Percentiles rank a stretch among this genome's conserved stretches.
Evolutionary conservation across 2,797 vertebrate genomes (phyloP).

Genomic region (Strix occidentalis): DNA sequence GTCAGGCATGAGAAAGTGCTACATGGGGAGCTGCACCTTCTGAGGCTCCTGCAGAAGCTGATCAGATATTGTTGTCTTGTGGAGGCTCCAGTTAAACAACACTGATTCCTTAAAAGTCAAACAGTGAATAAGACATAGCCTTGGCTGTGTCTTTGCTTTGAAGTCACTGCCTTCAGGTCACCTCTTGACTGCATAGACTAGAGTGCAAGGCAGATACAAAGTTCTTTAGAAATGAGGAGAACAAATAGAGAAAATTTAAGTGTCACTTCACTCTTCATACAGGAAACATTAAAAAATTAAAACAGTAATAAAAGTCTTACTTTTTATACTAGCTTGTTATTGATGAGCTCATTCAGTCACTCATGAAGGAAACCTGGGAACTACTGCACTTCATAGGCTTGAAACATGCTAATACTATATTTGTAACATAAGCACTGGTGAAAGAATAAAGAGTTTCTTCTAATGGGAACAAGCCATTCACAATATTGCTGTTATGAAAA

Average conservation of each 20-base stretch:
- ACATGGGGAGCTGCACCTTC: neutral
- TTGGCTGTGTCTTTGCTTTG: neutral
- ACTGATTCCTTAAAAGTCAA: neutral
- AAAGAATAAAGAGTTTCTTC: neutral
- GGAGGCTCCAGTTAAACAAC: neutral
- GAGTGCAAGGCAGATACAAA: neutral
- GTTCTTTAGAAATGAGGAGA: neutral
- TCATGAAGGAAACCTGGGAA: neutral
- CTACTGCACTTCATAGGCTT: neutral
- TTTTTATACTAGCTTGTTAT: neutral
- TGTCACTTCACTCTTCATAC: neutral
- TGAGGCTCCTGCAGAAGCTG: neutral
- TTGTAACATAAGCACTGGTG: neutral
- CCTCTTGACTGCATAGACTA: neutral
- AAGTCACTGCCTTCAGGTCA: neutral
- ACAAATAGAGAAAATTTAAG: neutral
- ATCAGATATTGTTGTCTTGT: neutral
- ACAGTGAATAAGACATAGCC: neutral
- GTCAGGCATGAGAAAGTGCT: neutral
- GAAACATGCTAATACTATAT: neutral
- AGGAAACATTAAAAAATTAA: neutral
- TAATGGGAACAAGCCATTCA: neutral
- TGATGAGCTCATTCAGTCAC: neutral
- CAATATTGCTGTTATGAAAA: neutral
- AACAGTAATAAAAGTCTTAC: neutral